Conservation (phyloP, 2,888 invertebrate genomes). For the Danaus chrysippus region DNA sequence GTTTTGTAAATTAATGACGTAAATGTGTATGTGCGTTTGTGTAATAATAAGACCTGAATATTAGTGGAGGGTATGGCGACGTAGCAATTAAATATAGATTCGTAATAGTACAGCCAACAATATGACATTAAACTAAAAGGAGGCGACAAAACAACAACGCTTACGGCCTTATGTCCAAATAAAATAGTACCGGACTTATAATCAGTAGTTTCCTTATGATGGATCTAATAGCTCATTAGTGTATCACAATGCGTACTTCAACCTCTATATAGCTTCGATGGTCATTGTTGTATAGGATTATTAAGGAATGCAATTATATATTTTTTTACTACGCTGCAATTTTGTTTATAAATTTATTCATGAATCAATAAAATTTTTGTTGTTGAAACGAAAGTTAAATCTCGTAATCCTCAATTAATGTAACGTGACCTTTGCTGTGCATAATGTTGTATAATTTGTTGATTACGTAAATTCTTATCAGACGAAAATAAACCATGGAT, state of each 20-base stretch:
- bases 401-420: conserved; percentile 7
- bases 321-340: not conserved
- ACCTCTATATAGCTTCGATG: conserved; percentile 17
- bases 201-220: conserved; percentile 32
- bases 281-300: conserved; percentile 15
- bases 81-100: not conserved
- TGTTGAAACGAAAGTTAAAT: not conserved
- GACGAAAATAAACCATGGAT: conserved; percentile 14
- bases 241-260: conserved; percentile 37
- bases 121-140: conserved; percentile 5
- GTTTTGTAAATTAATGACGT: too few species aligned
- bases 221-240: conserved; percentile 33
- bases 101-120: not conserved
- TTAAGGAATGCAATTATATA: not conserved
- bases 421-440: conserved; percentile 11
- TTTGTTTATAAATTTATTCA: not conserved
- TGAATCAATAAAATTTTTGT: conserved; percentile 6
- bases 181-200: conserved; percentile 14
- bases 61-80: too few species aligned
- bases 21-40: too few species aligned
- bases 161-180: conserved; percentile 21
- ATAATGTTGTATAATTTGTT: not conserved
- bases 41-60: too few species aligned
- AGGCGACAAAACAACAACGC: conserved; percentile 16
- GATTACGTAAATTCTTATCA: not conserved